Conservation (phyloP, 2,888 invertebrate genomes). For the Eupithecia subfuscata region DNA sequence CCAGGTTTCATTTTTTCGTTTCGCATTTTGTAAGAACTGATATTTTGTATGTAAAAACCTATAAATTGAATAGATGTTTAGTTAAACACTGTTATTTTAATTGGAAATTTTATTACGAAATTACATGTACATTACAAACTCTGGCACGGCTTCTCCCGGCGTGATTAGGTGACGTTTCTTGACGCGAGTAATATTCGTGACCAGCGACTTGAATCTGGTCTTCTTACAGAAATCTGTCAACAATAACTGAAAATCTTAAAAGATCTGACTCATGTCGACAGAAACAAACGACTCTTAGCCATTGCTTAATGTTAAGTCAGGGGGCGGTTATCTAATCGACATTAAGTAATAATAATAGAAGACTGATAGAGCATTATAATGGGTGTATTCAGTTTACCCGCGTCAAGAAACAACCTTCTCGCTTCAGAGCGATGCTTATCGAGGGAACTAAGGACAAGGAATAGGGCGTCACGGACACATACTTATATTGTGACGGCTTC, state of each 20-base stretch:
- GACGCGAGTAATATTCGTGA: not conserved
- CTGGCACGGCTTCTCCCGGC: slow-evolving; percentile 49
- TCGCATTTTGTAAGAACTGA: slow-evolving; percentile 61
- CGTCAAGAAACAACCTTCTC: slow-evolving; percentile 12
- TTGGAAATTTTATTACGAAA: slow-evolving; percentile 75
- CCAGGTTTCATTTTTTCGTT: slow-evolving; percentile 58
- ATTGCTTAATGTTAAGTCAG: not conserved
- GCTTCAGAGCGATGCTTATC: slow-evolving; percentile 50
- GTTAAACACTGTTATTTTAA: slow-evolving; percentile 57
- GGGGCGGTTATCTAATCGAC: not conserved
- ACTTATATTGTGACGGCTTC: slow-evolving; percentile 60
- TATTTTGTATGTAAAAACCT: slow-evolving; percentile 59
- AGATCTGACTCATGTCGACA: too few relatives aligned
- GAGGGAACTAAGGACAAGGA: slow-evolving; percentile 53
- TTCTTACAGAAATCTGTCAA: not conserved
- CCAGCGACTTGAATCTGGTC: not conserved
- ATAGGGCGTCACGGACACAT: slow-evolving; percentile 57
- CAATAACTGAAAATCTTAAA: not conserved
- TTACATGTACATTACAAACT: slow-evolving; percentile 71
- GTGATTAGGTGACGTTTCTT: slow-evolving; percentile 12
- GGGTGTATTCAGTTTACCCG: not conserved
- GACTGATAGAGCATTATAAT: not conserved
- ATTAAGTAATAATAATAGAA: not conserved
- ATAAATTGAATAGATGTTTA: slow-evolving; percentile 57
- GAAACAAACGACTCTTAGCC: too few relatives aligned